These are phyloP conservation scores for Drosophila simulans DNA, from an alignment of 1,140 invertebrate species.

Conservation along the genomic window DNA sequence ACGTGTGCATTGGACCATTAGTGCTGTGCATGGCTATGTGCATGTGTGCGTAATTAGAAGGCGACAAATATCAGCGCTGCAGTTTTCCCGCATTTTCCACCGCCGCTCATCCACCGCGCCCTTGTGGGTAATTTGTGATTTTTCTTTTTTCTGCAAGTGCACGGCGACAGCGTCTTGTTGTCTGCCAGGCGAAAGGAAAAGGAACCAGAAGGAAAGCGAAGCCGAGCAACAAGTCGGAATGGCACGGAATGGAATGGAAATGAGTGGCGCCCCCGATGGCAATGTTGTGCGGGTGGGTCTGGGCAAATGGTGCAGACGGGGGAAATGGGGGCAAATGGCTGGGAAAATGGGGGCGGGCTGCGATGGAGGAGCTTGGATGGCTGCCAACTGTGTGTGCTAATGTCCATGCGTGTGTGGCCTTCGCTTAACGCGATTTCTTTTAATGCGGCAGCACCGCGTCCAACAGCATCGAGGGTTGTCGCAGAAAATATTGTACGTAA, in stretches of 20 bases:
- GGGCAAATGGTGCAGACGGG: slow-evolving; percentile 5
- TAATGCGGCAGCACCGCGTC: slow-evolving; percentile 42
- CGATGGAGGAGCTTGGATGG: neutral
- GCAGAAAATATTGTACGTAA: slow-evolving; percentile 7
- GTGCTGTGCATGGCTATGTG: neutral
- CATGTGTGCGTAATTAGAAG: slow-evolving; percentile 17
- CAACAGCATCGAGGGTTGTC: neutral
- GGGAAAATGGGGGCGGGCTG: neutral
- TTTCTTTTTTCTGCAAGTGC: slow-evolving; percentile 17
- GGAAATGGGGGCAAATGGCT: neutral
- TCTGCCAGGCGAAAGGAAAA: slow-evolving; percentile 35
- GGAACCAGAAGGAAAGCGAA: slow-evolving; percentile 17
- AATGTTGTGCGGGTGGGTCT: neutral
- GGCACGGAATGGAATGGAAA: slow-evolving; percentile 28
- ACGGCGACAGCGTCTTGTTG: slow-evolving; percentile 44
- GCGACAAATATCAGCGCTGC: slow-evolving; percentile 22
- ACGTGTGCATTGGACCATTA: slow-evolving; percentile 34
- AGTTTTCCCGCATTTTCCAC: neutral
- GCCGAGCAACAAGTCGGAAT: slow-evolving; percentile 46
- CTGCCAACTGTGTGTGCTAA: slow-evolving; percentile 45
- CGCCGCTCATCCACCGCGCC: neutral
- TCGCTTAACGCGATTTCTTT: slow-evolving; percentile 53
- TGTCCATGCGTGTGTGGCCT: slow-evolving; percentile 15
- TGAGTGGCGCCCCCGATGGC: neutral
- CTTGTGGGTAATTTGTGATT: neutral